Base-by-base conservation (phyloP, 2,113 vertebrate species). In the Pelecanus crispus region DNA sequence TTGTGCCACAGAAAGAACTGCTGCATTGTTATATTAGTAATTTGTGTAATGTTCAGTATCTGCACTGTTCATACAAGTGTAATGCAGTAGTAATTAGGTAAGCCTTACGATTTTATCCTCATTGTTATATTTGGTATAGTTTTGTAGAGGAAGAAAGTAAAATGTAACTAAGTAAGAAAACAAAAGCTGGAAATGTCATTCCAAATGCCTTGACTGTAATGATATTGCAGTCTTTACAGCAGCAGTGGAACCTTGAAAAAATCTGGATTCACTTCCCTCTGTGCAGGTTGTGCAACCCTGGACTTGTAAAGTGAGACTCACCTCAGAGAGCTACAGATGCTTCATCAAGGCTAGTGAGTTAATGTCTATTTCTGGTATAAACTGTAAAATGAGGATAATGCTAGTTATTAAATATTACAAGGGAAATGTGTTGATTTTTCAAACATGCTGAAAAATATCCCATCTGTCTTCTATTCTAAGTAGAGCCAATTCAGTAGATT, bases 391-490 rank as follows among this genome's bases (percentile, higher is more conserved):
- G 4, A 81, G n/a, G 91, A 87, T 62, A 95, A 91, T 87, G 12
- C 29, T 67, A 85, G 8, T 55, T 91, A 65, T 66, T 88, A 80
- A 66, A 44, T 52, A 73, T 73, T 86, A 32, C 16, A 59, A 73
- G 32, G n/a, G 8, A 93, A 88, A 82, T 40, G 14, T 73, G 29
- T 52, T 91, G 59, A 74, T 81, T 94, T 91, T 81, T 92, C 62
- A 91, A 87, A 72, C 31, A 62, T 38, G 32, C 10, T 91, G 62
- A 82, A 95, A 94, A 86, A 77, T 38, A 85, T 29, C 40, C 36
- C 86, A 87, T 84, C 78, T 88, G 63, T 80, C 97, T 95, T 73
- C 56, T 92, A 65, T 61, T 89, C 36, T 62, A 93, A 61, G 32
- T 8, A 74, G 7, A 85, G 34, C 25, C 70, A 70, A 49, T 52